Base-by-base conservation (phyloP, 2,888 invertebrate genomes). In the Drosophila demipolita region DNA sequence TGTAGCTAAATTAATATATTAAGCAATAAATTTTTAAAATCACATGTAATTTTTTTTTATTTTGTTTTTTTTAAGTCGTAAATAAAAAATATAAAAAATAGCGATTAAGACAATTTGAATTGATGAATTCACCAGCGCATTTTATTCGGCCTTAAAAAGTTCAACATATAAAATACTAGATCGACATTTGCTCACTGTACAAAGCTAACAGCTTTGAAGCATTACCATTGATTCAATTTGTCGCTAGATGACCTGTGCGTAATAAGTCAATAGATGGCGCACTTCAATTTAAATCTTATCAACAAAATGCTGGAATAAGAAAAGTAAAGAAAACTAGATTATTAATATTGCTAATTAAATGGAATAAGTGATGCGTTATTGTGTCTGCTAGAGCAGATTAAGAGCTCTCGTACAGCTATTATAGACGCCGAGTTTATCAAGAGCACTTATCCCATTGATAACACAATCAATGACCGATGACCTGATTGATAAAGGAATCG, bases 401-500 rank as follows among this genome's bases (percentile, higher is more conserved):
- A 20, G 5, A 17, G 15, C 32, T 32, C 2, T 9, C 1, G 36
- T 17, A 32, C 40, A 65, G 40, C 29, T 52, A 6, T 26, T 32
- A 26, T 59, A 8, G 12, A 45, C 20, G 53, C 29, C 48, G 38
- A 26, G 68, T 57, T 62, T 58, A 66, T 68, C 73, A 61, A 26
- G 17, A 20, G 54, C n/a, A 7, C 60, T 72, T 64, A 53, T 42
- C n/a, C 48, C 63, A 26, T 42, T 40, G 86, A 83, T 83, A 83
- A 86, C 74, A 17, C 32, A 72, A 73, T 86, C 76, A 68, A 20
- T 45, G 62, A 29, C 8, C 72, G 76, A 67, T 80, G 73, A 70
- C 63, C 72, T 77, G 61, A 71, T 59, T 20, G 38, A 71, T 64
- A 29, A 38, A 6, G 55, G 60, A 61, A 53, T 45, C 63, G 3